Conservation (phyloP, 2,797 vertebrate species). For the Melanotaenia pygmaea region DNA sequence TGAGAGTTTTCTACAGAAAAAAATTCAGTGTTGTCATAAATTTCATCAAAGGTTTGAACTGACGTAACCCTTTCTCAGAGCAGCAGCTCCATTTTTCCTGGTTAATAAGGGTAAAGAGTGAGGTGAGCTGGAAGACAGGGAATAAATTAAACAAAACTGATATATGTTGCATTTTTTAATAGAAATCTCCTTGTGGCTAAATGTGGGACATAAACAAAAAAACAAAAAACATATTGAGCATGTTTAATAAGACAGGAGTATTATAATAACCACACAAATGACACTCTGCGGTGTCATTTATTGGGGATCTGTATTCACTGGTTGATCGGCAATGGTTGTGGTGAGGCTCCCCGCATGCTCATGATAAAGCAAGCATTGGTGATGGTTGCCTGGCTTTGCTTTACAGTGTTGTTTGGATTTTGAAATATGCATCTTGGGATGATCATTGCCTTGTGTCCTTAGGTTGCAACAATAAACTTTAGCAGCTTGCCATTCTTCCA, state of each 20-base stretch:
- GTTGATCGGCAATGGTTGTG: slow-evolving; percentile 23
- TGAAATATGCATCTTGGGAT: slow-evolving; percentile 26
- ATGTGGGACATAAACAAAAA: slow-evolving; percentile 57
- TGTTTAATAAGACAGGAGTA: slow-evolving; percentile 67
- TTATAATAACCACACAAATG: slow-evolving; percentile 64
- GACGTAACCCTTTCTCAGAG: slow-evolving; percentile 59
- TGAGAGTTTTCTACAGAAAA: slow-evolving; percentile 39
- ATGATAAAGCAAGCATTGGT: slow-evolving; percentile 14
- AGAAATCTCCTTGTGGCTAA: slow-evolving; percentile 67
- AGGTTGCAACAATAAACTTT: slow-evolving; percentile 56
- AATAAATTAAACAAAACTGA: slow-evolving; percentile 74
- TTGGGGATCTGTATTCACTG: slow-evolving; percentile 44
- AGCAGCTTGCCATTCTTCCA: slow-evolving; percentile 62
- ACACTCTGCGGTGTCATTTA: slow-evolving; percentile 56
- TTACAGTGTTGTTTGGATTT: slow-evolving; percentile 11
- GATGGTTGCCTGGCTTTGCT: slow-evolving; percentile 4
- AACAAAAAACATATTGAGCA: slow-evolving; percentile 38
- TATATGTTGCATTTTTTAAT: slow-evolving; percentile 67
- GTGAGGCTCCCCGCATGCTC: slow-evolving; percentile 31
- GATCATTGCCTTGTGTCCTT: slow-evolving; percentile 53
- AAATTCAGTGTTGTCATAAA: slow-evolving; percentile 23
- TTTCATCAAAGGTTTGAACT: slow-evolving; percentile 59
- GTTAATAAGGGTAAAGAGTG: slow-evolving; percentile 77
- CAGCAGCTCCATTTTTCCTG: slow-evolving; percentile 67
- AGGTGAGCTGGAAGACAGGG: slow-evolving; percentile 68